Percentiles rank a stretch among this genome's conserved stretches.
These are phyloP conservation scores for Xiphydria camelus DNA, from an alignment of 2,888 invertebrate species.

Conservation along the genomic window DNA sequence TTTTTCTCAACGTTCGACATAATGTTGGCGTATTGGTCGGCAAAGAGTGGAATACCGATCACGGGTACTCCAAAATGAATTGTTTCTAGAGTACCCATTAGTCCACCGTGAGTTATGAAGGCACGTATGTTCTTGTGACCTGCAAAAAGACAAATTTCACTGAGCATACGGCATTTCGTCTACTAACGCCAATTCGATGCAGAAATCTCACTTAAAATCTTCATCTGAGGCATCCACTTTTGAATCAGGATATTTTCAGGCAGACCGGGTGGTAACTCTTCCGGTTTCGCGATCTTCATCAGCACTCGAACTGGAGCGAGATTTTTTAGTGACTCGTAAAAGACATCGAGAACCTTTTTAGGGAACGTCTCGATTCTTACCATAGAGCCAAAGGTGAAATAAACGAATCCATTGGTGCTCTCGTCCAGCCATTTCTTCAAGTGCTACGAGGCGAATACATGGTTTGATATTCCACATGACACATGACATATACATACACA, in stretches of 20 bases:
- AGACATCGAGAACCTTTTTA: background rate
- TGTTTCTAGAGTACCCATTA: conserved; percentile 49
- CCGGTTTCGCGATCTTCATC: conserved; percentile 7
- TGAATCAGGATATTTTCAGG: conserved; percentile 5
- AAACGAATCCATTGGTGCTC: conserved; percentile 18
- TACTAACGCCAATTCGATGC: no score
- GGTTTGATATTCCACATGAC: no score
- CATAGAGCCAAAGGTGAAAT: conserved; percentile 22
- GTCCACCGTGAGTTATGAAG: conserved; percentile 51
- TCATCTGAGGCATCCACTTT: conserved; percentile 2
- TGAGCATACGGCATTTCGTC: no score
- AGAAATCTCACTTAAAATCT: conserved; percentile 9
- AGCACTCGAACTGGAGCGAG: conserved; percentile 5
- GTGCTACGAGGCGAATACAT: conserved; percentile 8
- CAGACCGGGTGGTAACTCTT: conserved; percentile 8
- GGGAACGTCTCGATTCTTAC: conserved; percentile 12
- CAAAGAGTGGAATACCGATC: no score
- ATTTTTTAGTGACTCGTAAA: conserved; percentile 3
- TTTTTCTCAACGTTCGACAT: conserved; percentile 32
- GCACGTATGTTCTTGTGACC: conserved; percentile 46
- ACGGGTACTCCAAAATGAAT: conserved; percentile 44
- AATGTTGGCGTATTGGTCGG: conserved; percentile 46
- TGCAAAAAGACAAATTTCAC: no score
- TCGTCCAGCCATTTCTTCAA: conserved; percentile 20
- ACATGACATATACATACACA: no score